A percentile compares a stretch with the other conserved stretches of the same genome.
phyloP scores from a whole-genome alignment of 2,113 vertebrate species.

The Lophochroa leadbeateri region DNA sequence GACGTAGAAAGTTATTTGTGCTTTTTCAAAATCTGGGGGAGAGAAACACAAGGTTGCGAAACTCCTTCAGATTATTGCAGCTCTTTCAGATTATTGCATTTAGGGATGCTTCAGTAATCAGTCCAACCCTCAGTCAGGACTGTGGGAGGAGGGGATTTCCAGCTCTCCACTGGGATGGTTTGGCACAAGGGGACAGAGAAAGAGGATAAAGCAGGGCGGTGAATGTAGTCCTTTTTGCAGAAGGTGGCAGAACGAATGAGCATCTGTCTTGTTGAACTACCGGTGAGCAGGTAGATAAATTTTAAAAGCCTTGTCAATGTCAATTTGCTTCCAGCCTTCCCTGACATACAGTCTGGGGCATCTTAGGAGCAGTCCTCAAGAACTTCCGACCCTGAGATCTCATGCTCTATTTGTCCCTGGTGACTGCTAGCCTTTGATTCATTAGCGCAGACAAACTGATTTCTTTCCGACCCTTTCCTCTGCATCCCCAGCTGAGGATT shows the following conservation, averaged over 20 bases:
- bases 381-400: not conserved
- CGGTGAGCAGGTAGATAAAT: not conserved
- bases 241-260: not conserved
- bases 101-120: not conserved
- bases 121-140: not conserved
- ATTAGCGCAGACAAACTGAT: not conserved
- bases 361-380: not conserved
- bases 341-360: not conserved
- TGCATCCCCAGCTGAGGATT: not conserved
- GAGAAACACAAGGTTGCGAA: accelerated
- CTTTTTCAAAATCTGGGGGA: not conserved
- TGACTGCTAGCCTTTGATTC: not conserved
- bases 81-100: accelerated
- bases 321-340: not conserved
- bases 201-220: not conserved
- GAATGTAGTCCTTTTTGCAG: not conserved
- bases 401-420: slow-evolving; percentile 49
- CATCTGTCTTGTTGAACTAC: not conserved
- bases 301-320: slow-evolving; percentile 14
- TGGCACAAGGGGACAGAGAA: not conserved
- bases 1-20: not conserved
- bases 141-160: accelerated
- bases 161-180: not conserved
- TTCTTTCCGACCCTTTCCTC: not conserved
- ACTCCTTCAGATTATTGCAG: accelerated